Evolutionary conservation across 2,888 invertebrate species (phyloP), one percentile per base, ranked within the genome.

Genomic region (Melinaea marsaeus): DNA sequence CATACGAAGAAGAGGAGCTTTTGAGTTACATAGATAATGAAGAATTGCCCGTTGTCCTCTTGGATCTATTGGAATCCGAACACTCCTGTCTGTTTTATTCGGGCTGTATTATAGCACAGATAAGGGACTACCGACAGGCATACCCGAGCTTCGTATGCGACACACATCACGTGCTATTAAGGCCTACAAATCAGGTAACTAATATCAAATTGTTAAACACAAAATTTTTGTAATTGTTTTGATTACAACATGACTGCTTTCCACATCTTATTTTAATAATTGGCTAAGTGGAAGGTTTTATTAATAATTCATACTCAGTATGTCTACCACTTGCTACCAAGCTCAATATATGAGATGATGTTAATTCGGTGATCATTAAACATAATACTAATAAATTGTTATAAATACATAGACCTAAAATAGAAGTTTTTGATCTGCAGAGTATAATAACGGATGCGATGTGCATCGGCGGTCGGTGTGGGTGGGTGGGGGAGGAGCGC

Each of bases 61-160:
- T 96, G 68, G 97, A 98, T 83, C 88, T 97, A 71, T 88, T 98
- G 67, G 97, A 96, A 80, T 92, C 94, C 7, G 95, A 95, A 79
- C 94, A 96, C 80, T 95, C 96, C 60, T 95, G 95, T 85, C 92
- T 98, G 66, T 96, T 97, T 89, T 97, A 98, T 85, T 96, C 95
- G 74, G 98, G 98, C 68, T 97, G 97, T 90, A 95, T 98, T 69
- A 95, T 98, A 80, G 96, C 95, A 74, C 96, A 98, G 92, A 93
- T 98, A 75, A 93, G 97, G 77, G 97, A 98, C 87, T 96, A 95
- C 83, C 93, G 97, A 79, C 95, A 95, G 88, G 94, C 94, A 72
- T 95, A 94, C 90, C 94, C 95, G 74, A 93, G 92, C 85, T 94
- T 93, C 84, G 91, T 93, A 81, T 95, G 95, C 91, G 95, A 96